phyloP scores from a whole-genome alignment of 2,113 vertebrate genomes.

The Tiliqua scincoides region DNA sequence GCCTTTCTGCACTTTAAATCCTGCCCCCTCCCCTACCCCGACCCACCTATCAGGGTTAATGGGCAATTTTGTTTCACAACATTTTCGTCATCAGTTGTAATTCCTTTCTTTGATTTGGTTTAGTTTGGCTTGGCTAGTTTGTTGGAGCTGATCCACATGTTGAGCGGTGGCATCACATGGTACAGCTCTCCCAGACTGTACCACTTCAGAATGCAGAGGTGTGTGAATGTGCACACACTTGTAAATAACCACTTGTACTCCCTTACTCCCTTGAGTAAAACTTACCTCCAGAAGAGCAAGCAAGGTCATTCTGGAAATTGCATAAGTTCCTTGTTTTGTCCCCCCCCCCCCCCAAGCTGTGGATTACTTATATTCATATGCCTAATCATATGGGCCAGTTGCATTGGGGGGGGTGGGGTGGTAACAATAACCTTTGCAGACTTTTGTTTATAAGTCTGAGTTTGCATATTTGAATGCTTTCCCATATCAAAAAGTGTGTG shows the following conservation, averaged over 20 bases:
- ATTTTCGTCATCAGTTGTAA: background rate
- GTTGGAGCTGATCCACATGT: background rate
- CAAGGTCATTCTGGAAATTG: background rate
- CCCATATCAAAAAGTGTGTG: background rate
- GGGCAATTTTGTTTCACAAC: background rate
- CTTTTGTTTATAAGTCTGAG: background rate
- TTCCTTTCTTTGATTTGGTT: background rate
- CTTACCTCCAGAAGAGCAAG: background rate
- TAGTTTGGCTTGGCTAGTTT: background rate
- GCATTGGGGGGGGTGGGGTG: background rate
- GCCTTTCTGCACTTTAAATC: conserved; percentile 18
- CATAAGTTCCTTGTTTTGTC: background rate
- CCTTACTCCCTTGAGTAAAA: background rate
- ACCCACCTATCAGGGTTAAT: background rate
- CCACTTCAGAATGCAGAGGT: background rate
- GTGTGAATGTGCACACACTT: background rate
- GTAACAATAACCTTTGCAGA: background rate
- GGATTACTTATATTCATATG: background rate
- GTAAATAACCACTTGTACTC: background rate
- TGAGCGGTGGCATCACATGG: background rate
- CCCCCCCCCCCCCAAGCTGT: too few relatives aligned
- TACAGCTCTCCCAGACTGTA: background rate
- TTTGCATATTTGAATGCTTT: background rate
- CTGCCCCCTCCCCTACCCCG: background rate
- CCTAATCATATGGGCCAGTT: conserved; percentile 5